Percentiles rank a stretch among this genome's conserved stretches.
Evolutionary conservation across 1,140 invertebrate species (phyloP).

Genomic region (Heterodera carotae): DNA sequence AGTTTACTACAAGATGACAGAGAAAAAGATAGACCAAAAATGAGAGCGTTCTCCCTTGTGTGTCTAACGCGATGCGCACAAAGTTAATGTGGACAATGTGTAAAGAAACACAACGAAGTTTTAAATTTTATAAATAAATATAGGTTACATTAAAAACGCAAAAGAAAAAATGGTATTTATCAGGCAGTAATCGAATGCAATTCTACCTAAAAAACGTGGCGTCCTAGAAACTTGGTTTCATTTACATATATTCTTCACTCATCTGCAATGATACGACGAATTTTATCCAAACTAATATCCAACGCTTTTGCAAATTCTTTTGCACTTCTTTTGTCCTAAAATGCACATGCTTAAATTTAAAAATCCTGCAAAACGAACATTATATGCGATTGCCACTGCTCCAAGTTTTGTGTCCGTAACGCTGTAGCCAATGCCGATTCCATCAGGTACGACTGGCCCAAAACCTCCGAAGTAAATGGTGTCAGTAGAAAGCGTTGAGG

Average conservation of each 20-base stretch:
- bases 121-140: too few species aligned
- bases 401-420: conserved; percentile 57
- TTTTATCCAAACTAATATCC: conserved; percentile 21
- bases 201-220: too few species aligned
- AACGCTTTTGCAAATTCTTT: conserved; percentile 19
- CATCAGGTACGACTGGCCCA: conserved; percentile 85
- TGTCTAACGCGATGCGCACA: too few species aligned
- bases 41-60: too few species aligned
- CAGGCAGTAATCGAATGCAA: too few species aligned
- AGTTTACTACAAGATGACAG: too few species aligned
- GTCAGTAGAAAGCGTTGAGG: conserved; percentile 87
- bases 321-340: conserved; percentile 21
- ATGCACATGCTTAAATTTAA: not conserved
- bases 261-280: conserved; percentile 7
- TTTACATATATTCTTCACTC: not conserved
- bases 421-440: conserved; percentile 77
- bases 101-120: too few species aligned
- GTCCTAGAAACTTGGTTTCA: too few species aligned
- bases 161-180: too few species aligned
- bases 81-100: too few species aligned
- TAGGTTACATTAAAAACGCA: too few species aligned
- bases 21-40: too few species aligned
- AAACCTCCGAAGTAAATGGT: conserved; percentile 86
- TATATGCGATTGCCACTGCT: conserved; percentile 62
- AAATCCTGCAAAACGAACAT: conserved; percentile 35